Conservation (phyloP, 2,797 vertebrate species). For the Alosa sapidissima region DNA sequence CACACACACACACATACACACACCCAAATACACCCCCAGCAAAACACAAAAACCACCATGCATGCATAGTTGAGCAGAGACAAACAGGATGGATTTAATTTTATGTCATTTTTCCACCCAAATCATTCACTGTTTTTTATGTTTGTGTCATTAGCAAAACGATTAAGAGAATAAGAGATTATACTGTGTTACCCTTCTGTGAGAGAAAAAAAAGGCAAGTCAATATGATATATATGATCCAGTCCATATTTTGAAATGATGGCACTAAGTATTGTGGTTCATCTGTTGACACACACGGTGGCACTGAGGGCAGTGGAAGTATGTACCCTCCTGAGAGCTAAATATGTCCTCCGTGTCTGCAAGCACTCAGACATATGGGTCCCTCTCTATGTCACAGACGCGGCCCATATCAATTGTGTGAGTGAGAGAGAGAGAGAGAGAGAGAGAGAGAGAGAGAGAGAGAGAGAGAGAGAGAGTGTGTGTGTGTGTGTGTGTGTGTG, state of each 20-base stretch:
- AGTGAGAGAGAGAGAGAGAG: slow-evolving; percentile 19
- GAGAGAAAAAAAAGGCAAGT: background rate
- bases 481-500: slow-evolving; percentile 32
- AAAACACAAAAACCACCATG: background rate
- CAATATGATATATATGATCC: background rate
- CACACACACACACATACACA: background rate
- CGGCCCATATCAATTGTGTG: slow-evolving; percentile 13
- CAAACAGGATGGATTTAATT: background rate
- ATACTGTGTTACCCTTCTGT: background rate
- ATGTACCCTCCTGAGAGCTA: slow-evolving; percentile 38
- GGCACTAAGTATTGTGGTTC: background rate
- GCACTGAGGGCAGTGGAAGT: slow-evolving; percentile 20
- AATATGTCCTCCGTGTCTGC: slow-evolving; percentile 44
- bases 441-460: no score
- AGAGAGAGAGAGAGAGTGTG: no score
- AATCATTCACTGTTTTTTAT: background rate
- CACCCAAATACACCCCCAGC: background rate
- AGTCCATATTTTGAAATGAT: background rate
- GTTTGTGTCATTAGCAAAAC: background rate
- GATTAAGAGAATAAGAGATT: background rate
- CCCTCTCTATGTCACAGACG: slow-evolving; percentile 28
- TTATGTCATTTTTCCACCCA: background rate
- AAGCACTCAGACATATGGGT: slow-evolving; percentile 46
- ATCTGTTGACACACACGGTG: slow-evolving; percentile 25
- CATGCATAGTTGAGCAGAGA: background rate